These are phyloP conservation scores for Apodemus speciosus DNA, from an alignment of 2,113 vertebrate species.

Conservation along the genomic window DNA sequence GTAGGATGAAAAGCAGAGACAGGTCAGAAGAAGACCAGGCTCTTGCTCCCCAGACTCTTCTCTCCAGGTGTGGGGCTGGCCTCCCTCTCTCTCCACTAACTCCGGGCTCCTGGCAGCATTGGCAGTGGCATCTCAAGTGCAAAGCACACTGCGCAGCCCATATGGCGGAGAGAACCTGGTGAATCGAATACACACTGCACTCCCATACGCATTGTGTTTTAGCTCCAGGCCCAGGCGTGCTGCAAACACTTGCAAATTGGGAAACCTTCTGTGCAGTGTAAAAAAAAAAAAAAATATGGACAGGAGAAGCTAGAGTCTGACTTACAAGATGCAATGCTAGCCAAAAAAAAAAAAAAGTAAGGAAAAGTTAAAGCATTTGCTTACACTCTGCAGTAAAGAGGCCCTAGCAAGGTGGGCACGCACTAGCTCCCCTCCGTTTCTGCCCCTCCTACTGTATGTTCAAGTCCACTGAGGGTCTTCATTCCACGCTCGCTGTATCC, in stretches of 20 bases:
- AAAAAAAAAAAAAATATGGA: slow-evolving; percentile 81
- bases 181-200: slow-evolving; percentile 86
- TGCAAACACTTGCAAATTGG: slow-evolving; percentile 88
- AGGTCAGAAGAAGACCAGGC: not conserved
- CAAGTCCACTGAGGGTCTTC: not conserved
- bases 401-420: not conserved
- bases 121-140: slow-evolving; percentile 84
- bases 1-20: not conserved
- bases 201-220: slow-evolving; percentile 89
- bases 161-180: slow-evolving; percentile 87
- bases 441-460: not conserved
- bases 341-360: slow-evolving; percentile 74
- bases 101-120: slow-evolving; percentile 86
- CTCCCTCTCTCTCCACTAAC: slow-evolving; percentile 80
- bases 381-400: slow-evolving; percentile 66
- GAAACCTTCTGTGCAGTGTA: slow-evolving; percentile 87
- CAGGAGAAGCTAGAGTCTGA: slow-evolving; percentile 85
- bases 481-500: not conserved
- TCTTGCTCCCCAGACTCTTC: slow-evolving; percentile 17
- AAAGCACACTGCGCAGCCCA: slow-evolving; percentile 86
- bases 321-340: slow-evolving; percentile 84
- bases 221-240: slow-evolving; percentile 87
- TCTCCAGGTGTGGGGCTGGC: slow-evolving; percentile 60
- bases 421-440: not conserved
- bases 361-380: slow-evolving; percentile 60